Percentiles rank a stretch among this genome's conserved stretches.
Conservation (phyloP, 1,140 invertebrate genomes). For the Drosophila quadrilineata region DNA sequence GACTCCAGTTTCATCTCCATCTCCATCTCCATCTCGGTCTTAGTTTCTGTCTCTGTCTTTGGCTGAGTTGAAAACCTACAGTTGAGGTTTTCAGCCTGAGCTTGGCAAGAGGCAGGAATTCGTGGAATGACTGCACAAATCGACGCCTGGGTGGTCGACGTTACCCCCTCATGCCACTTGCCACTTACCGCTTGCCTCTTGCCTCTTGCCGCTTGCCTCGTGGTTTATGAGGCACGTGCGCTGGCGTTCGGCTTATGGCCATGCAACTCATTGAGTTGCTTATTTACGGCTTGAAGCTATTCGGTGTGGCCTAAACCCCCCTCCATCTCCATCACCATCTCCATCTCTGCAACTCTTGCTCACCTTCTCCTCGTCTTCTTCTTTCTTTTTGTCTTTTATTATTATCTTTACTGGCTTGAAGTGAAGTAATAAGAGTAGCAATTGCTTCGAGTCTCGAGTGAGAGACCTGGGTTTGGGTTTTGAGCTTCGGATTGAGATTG, state of each 20-base stretch:
- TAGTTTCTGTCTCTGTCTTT: neutral
- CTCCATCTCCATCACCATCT: neutral
- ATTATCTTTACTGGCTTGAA: slow-evolving; percentile 58
- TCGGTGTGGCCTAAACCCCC: slow-evolving; percentile 41
- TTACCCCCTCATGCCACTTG: neutral
- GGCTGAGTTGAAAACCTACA: too few species aligned
- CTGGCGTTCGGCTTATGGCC: slow-evolving; percentile 62
- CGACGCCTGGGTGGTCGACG: slow-evolving; percentile 62
- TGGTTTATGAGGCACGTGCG: slow-evolving; percentile 77
- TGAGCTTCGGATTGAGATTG: too few species aligned
- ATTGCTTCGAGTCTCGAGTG: slow-evolving; percentile 30
- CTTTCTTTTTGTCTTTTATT: slow-evolving; percentile 29
- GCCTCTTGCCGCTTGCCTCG: slow-evolving; percentile 28
- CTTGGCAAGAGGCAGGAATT: slow-evolving; percentile 62
- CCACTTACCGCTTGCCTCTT: neutral
- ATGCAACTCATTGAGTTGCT: slow-evolving; percentile 76
- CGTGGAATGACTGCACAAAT: slow-evolving; percentile 78
- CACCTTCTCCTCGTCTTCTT: neutral
- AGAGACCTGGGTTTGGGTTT: neutral
- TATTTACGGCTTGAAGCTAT: slow-evolving; percentile 75
- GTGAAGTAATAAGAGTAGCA: slow-evolving; percentile 75
- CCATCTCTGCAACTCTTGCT: neutral
- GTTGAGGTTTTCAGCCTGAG: slow-evolving; percentile 13
- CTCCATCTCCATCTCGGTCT: too few species aligned
- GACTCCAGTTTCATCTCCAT: slow-evolving; percentile 1